Percentiles rank a stretch among this genome's conserved stretches.
Evolutionary conservation across 2,113 vertebrate species (phyloP).

Genomic region (Chunga burmeisteri): DNA sequence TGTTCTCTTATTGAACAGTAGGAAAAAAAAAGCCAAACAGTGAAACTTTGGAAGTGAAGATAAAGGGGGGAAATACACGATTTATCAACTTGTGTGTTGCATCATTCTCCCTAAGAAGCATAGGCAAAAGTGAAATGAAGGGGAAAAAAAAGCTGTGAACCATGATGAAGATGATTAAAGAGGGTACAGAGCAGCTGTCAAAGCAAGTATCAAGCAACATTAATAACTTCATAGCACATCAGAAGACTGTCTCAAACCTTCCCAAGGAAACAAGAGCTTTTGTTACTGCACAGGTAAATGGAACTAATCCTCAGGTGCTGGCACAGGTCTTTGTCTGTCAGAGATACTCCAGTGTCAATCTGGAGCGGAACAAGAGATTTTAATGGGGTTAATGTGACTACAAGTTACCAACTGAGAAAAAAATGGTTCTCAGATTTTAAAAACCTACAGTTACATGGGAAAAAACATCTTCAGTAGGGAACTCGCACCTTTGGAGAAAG

Average conservation of each 20-base stretch:
- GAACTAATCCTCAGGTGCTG: conserved; percentile 52
- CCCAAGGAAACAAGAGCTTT: conserved; percentile 66
- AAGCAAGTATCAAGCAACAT: conserved; percentile 78
- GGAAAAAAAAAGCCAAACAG: background rate
- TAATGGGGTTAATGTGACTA: background rate
- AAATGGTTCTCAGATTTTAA: background rate
- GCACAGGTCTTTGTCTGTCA: background rate
- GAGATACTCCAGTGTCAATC: background rate
- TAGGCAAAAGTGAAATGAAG: conserved; percentile 69
- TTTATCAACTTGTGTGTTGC: conserved; percentile 35
- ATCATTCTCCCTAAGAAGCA: conserved; percentile 40
- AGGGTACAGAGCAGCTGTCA: conserved; percentile 76
- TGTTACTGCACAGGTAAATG: conserved; percentile 47
- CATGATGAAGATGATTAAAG: conserved; percentile 77
- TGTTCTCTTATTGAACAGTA: background rate
- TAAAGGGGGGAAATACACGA: background rate
- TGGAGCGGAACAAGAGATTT: background rate
- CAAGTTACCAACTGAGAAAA: background rate
- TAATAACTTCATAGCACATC: conserved; percentile 77
- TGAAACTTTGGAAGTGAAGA: background rate
- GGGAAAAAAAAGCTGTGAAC: conserved; percentile 62
- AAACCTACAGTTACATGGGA: background rate
- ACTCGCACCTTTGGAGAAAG: background rate
- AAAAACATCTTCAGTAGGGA: background rate
- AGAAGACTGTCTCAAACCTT: conserved; percentile 63